Base-by-base conservation (phyloP, 2,113 vertebrate genomes). In the Odontophorus gujanensis region DNA sequence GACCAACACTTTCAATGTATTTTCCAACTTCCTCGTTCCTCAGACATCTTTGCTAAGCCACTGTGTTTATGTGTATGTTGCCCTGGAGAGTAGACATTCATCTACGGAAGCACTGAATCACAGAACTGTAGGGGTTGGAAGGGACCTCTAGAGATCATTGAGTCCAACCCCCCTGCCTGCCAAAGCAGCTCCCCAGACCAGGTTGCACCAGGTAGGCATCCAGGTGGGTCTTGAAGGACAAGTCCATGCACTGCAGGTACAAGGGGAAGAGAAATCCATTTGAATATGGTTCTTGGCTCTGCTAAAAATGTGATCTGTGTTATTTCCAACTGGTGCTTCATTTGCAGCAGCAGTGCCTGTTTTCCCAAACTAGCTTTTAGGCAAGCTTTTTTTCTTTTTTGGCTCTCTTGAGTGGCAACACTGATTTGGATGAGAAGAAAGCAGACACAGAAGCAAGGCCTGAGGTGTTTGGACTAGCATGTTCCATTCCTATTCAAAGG, bases 321-420 rank as follows among this genome's bases (percentile, higher is more conserved):
- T 85, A 82, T 85, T 85, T 85, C 78, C 61, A 72, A 71, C 26
- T 3, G 1, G 25, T 16, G 45, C 75, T 91, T 87, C 61, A 87
- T 91, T 87, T 53, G 65, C 73, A 57, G 73, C 85, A 66, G 77
- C 26, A 0, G 0, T 95, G 82, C 2, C 82, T 90, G 7, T 88
- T 93, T 81, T 94, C 93, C 92, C 76, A 88, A 90, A 94, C 74
- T 43, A 85, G 79, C 82, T 95, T 85, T 90, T 63, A 94, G 92
- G 57, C 47, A 95, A 76, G 59, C 85, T 72, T 92, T 80, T 92
- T 55, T 80, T 81, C 90, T 53, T 94, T 83, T 92, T 93, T 40
- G 40, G 88, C 30, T 87, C 55, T 66, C 61, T 93, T 91, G 90
- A 95, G 68, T 78, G 83, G 93, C 90, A 94, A 79, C 68, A 91